Conservation (phyloP, 2,888 invertebrate genomes). For the Hemicrepidius hirtus region DNA sequence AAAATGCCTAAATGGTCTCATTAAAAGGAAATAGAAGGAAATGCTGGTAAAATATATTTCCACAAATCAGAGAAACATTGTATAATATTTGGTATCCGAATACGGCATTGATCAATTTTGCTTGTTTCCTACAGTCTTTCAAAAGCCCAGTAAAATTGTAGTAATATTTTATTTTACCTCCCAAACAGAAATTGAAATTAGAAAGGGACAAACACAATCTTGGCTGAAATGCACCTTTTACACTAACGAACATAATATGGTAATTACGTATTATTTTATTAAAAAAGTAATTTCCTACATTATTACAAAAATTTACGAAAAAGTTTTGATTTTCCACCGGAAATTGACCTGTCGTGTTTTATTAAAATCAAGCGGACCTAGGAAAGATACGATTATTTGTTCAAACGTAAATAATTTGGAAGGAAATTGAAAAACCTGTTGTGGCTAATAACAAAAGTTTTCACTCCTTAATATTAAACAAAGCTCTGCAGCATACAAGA, state of each 20-base stretch:
- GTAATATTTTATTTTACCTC: too few species aligned
- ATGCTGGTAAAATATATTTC: conserved; percentile 3
- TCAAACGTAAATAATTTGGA: conserved; percentile 7
- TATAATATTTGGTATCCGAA: not conserved
- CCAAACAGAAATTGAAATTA: too few species aligned
- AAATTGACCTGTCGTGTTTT: conserved; percentile 9
- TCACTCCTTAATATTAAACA: not conserved
- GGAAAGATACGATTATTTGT: conserved; percentile 11
- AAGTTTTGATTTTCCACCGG: conserved; percentile 7
- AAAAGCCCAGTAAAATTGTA: too few species aligned
- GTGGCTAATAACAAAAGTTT: conserved; percentile 3
- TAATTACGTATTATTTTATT: not conserved
- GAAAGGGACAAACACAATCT: too few species aligned
- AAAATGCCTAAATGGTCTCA: not conserved
- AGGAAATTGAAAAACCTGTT: conserved; percentile 21
- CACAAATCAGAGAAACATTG: not conserved
- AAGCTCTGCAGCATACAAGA: not conserved
- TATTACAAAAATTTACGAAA: not conserved
- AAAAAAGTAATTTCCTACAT: not conserved
- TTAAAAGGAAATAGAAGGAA: conserved; percentile 3
- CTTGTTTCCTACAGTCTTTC: not conserved
- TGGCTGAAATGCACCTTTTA: too few species aligned
- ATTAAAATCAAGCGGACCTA: conserved; percentile 4
- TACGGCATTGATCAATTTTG: not conserved
- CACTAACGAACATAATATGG: too few species aligned